Evolutionary conservation across 2,888 invertebrate species (phyloP), one percentile per base, ranked within the genome.

Genomic region (Clitarchus hookeri): DNA sequence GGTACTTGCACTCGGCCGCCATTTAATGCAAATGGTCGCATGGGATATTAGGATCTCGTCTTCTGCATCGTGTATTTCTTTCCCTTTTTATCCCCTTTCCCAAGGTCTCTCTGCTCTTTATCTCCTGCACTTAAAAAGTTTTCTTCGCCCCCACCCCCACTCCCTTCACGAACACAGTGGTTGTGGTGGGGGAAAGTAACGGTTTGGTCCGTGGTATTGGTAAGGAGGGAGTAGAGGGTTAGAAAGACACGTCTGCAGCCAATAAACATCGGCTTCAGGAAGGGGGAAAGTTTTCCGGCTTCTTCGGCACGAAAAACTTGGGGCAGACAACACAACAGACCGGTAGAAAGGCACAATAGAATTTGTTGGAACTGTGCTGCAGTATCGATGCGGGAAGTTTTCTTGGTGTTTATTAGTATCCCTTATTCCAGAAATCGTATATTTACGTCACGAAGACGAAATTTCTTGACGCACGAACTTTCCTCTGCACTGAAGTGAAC

Each of bases 111-210:
- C 8, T 19, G 16, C 65, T 1, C 65, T 65, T 65, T 65, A 65
- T 65, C 65, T 65, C 23, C 23, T 65, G 65, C 65, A 65, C 65
- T 65, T 65, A 65, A 65, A 65, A 65, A 65, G 65, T 65, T 65
- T 65, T 23, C 65, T 65, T 65, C 23, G 65, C n/a, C n/a, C n/a
- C n/a, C 65, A 6, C 16, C n/a, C 65, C 65, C 11, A 65, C 65
- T 65, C 65, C 19, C 65, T 65, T n/a, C 65, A n/a, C 65, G 65
- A 65, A 19, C 65, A n/a, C 65, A 19, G n/a, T 65, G n/a, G 65
- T 65, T 65, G 65, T 65, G 65, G 65, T 65, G 65, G n/a, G n/a
- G n/a, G 65, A 65, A 65, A 65, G 65, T 65, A 65, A 65, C 65
- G 19, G 19, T 65, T 65, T 23, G 8, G 53, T 1, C 8, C 23